Conservation (phyloP, 1,140 invertebrate genomes). For the Oreohelix idahoensis region DNA sequence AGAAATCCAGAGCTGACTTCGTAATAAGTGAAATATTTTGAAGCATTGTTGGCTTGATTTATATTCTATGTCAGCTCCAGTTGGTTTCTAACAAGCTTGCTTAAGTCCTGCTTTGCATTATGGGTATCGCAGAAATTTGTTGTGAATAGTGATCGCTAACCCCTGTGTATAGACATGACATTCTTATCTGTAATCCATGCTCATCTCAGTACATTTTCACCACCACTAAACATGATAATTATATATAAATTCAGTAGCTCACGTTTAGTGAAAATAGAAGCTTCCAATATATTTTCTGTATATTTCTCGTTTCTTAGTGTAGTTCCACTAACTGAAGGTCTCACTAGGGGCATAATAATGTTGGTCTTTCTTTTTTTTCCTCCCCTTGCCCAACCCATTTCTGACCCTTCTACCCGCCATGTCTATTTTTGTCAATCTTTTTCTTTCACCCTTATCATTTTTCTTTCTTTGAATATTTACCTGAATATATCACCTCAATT, state of each 20-base stretch:
- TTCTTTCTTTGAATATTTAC: background rate
- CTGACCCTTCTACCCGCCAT: background rate
- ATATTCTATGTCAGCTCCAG: background rate
- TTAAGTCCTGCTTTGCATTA: conserved; percentile 7
- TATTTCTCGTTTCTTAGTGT: background rate
- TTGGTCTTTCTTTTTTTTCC: conserved; percentile 23
- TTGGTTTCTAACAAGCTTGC: conserved; percentile 9
- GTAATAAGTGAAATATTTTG: no score
- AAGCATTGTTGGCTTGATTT: background rate
- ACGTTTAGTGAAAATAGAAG: background rate
- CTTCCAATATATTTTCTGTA: background rate
- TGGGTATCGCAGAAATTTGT: background rate
- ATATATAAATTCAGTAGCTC: no score
- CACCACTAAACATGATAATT: no score
- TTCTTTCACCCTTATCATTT: background rate
- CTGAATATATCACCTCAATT: background rate
- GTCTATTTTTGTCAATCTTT: conserved; percentile 9
- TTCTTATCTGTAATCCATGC: background rate
- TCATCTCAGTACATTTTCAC: no score
- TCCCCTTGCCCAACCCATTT: background rate
- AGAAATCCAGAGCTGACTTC: no score
- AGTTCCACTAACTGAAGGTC: background rate
- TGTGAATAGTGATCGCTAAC: background rate
- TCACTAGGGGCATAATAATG: conserved; percentile 41
- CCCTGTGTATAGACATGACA: background rate